Evolutionary conservation across 2,888 invertebrate genomes (phyloP), one percentile per base, ranked within the genome.

Genomic region (Suillia variegata): DNA sequence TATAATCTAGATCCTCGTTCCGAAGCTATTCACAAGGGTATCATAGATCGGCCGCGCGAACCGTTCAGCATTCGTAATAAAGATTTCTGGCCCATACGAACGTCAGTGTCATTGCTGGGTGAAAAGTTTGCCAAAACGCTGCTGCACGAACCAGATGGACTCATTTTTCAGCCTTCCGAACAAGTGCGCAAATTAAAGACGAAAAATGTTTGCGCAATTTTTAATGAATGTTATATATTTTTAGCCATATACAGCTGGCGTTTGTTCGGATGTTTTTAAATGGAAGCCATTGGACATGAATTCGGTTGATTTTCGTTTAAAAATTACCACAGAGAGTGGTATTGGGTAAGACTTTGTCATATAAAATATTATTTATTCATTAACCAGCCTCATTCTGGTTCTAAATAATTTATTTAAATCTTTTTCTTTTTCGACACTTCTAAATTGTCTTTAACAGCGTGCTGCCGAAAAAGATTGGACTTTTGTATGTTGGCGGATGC

Each of bases 271-370:
- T 48, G 94, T 98, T 1, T 84, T 99, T 15, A 99, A 99, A 82
- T 99, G 99, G 99, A 99, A 99, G 78, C 98, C 99, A 0, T 85
- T 89, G 2, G 87, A 91, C 60, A 87, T 95, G 83, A 99, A 99
- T 84, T 97, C 98, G 3, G 91, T 99, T 0, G 99, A 99, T 83
- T 99, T 99, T 80, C 88, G 87, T 73, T 83, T 99, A 61, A 91
- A 92, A 82, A 92, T 99, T 56, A 85, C 86, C 1, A 88, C 84
- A 2, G 89, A 91, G 78, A 83, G 83, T 13, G 91, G 93, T 4
- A 76, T 82, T 61, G 95, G 93, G 91, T 92, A 83, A 83, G 51
- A 18, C 34, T 8, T 15, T 47, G 20, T 22, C 24, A 54, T 12
- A n/a, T 45, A 2, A 13, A 10, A 20, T 54, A 17, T n/a, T n/a